Evolutionary conservation across 2,888 invertebrate species (phyloP), one percentile per base, ranked within the genome.

Genomic region (Glyphotaelius pellucidus): DNA sequence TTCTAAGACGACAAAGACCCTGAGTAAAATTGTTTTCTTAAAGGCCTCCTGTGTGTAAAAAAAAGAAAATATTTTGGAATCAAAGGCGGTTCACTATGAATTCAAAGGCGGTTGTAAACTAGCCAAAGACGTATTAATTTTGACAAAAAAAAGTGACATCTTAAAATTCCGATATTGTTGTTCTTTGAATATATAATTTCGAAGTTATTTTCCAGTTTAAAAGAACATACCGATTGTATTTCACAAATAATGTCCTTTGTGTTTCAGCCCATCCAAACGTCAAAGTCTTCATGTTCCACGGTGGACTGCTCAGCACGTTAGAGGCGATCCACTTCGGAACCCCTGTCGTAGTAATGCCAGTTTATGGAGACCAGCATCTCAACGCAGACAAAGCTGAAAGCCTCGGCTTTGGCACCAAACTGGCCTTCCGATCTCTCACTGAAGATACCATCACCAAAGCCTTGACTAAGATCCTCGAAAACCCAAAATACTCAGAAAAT

Each of bases 271-370:
- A 97, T 94, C 95, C 95, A 2, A 96, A 96, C 91, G 95, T 96
- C 1, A 96, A 95, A 93, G 94, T 96, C 0, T 97, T 97, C 93
- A 96, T 97, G 92, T 96, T 96, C 14, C 96, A 97, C 94, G 97
- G 96, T 47, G 97, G 97, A 0, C 94, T 96, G 86, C 95, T 97
- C 94, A 96, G 96, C 92, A 95, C 96, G 19, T 96, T 96, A 93
- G 97, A 97, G 94, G 95, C 97, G 0, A 95, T 96, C 38, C 95
- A 95, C 92, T 95, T 95, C 80, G 95, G 95, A 38, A 96, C 95
- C 80, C 96, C 96, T 3, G 94, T 96, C 90, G 94, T 97, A 90
- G 96, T 96, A 81, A 95, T 97, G 93, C 96, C 96, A 79, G 94
- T 96, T 42, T 95, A 95, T 80, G 95, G 95, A 35, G 96, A 96